Evolutionary conservation across 2,888 invertebrate species (phyloP), one percentile per base, ranked within the genome.

Genomic region (Aphodius sticticus): DNA sequence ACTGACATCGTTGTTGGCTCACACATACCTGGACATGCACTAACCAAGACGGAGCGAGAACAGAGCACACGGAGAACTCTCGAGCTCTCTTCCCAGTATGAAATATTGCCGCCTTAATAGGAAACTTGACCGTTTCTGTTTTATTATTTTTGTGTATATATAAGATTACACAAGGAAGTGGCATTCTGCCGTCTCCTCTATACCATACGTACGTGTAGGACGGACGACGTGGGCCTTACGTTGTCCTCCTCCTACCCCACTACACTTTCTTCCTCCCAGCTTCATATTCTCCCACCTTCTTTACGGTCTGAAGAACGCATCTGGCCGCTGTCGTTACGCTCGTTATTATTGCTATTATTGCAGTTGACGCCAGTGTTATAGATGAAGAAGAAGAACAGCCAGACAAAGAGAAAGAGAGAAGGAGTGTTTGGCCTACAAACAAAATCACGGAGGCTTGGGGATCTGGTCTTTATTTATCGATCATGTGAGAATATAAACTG

Each of bases 51-150:
- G 35, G 37, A 74, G 74, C 12, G 74, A 16, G 26, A 74, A 35
- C 35, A 74, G 12, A 74, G 36, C 35, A 74, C 35, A 74, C 37
- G 70, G 79, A 77, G 74, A 78, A 69, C 26, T 26, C 71, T 53
- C 76, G 69, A 69, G 71, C 74, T 35, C 77, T 77, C 79, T 79
- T 81, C 79, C 78, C 77, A 70, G 77, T 78, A 81, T 81, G 81
- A 81, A 78, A 81, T 81, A 81, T 81, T 78, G 77, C 81, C 79
- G 74, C 81, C 79, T 81, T 78, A 81, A 81, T 81, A 81, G 81
- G 81, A 81, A 81, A 81, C 81, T 79, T 79, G 81, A 70, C 71
- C 79, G 81, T 79, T 81, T 79, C 74, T 81, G 79, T 81, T 81
- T 81, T 81, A 81, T 79, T 75, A 79, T 81, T 81, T 81, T 81